Conservation (phyloP, 2,888 invertebrate species). For the Clunio marinus region DNA sequence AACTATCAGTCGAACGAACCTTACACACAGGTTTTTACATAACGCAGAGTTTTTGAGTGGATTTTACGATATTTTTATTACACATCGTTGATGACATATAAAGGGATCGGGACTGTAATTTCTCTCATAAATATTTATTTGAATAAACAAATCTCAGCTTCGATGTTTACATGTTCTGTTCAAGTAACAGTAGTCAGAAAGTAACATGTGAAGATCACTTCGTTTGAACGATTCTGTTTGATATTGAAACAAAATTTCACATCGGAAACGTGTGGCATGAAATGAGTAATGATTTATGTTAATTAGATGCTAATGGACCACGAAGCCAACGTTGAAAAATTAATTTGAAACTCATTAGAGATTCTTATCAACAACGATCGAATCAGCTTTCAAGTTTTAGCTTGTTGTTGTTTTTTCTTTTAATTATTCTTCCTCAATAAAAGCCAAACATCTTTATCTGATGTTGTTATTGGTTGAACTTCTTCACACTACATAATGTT, state of each 20-base stretch:
- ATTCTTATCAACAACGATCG: conserved; percentile 27
- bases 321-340: conserved; percentile 18
- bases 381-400: conserved; percentile 10
- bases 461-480: conserved; percentile 34
- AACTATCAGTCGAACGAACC: background rate
- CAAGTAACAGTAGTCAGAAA: conserved; percentile 24
- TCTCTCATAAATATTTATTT: conserved; percentile 31
- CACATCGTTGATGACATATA: conserved; percentile 26
- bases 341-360: conserved; percentile 30
- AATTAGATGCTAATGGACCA: conserved; percentile 34
- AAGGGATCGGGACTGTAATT: conserved; percentile 1
- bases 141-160: conserved; percentile 1
- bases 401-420: no score
- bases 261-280: background rate
- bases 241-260: conserved; percentile 6
- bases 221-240: background rate
- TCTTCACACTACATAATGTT: conserved; percentile 30
- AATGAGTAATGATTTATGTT: conserved; percentile 25
- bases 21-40: conserved; percentile 11
- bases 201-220: background rate
- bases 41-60: conserved; percentile 15
- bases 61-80: conserved; percentile 35
- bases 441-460: conserved; percentile 30
- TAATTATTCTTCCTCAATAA: conserved; percentile 17
- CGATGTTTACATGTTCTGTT: conserved; percentile 6